phyloP scores from a whole-genome alignment of 2,888 invertebrate species.

The Celastrina argiolus region DNA sequence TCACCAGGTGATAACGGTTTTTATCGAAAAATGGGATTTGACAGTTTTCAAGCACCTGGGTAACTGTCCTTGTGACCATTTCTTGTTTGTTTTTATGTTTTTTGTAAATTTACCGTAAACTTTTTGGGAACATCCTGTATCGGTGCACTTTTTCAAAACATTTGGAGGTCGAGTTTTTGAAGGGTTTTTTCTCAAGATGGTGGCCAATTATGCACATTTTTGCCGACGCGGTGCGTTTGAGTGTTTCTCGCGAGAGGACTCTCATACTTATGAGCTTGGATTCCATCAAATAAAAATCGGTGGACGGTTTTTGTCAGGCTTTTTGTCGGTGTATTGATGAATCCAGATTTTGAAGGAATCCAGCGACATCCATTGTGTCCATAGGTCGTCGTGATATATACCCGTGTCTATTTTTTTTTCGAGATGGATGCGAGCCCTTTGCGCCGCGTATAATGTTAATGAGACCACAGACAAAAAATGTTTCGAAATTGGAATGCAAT shows the following conservation, averaged over 20 bases:
- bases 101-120: slow-evolving; percentile 12
- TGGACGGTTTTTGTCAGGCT: slow-evolving; percentile 61
- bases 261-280: slow-evolving; percentile 64
- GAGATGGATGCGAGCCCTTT: neutral
- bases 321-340: slow-evolving; percentile 72
- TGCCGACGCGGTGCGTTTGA: slow-evolving; percentile 70
- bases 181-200: slow-evolving; percentile 65
- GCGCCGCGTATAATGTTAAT: slow-evolving; percentile 1
- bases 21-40: neutral
- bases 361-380: slow-evolving; percentile 37
- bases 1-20: slow-evolving; percentile 11
- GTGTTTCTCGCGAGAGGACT: slow-evolving; percentile 44
- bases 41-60: neutral
- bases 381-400: slow-evolving; percentile 27
- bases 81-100: neutral
- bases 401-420: slow-evolving; percentile 21
- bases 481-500: neutral
- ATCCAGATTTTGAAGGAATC: slow-evolving; percentile 65
- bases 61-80: neutral
- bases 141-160: slow-evolving; percentile 72
- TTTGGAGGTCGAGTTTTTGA: slow-evolving; percentile 74
- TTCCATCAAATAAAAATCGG: slow-evolving; percentile 75
- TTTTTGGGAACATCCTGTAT: slow-evolving; percentile 53
- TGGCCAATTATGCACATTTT: slow-evolving; percentile 77
- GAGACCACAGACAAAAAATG: neutral